Conservation (phyloP, 2,113 vertebrate species). For the Colius striatus region DNA sequence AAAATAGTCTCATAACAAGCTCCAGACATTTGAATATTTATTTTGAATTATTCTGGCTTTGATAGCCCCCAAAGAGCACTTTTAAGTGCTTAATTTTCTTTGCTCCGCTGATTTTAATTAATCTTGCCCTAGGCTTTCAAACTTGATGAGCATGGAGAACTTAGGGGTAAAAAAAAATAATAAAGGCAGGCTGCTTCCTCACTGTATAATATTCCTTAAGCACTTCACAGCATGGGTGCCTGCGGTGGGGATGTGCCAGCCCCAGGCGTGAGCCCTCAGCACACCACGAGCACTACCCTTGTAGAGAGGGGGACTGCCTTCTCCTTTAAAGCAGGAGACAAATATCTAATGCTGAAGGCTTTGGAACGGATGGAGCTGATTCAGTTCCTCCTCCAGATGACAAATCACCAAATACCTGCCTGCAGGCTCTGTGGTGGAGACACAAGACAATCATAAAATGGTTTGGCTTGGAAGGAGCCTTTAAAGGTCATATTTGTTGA, state of each 20-base stretch:
- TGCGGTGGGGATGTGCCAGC: not conserved
- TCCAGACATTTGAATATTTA: conserved; percentile 64
- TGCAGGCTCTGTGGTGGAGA: not conserved
- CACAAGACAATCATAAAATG: not conserved
- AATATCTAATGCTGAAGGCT: not conserved
- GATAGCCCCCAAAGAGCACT: conserved; percentile 62
- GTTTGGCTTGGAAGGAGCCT: not conserved
- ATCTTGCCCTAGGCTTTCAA: conserved; percentile 65
- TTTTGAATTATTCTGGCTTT: conserved; percentile 61
- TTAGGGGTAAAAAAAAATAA: not conserved
- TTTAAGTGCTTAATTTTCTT: conserved; percentile 69
- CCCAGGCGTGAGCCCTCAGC: rapidly evolving
- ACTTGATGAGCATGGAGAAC: conserved; percentile 42
- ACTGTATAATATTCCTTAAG: not conserved
- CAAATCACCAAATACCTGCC: rapidly evolving
- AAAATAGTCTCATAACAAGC: conserved; percentile 49
- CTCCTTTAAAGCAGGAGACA: not conserved
- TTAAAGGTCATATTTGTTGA: not conserved
- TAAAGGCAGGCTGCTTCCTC: not conserved
- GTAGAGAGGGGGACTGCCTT: not conserved
- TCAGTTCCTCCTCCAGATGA: not conserved
- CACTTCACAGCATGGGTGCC: not conserved
- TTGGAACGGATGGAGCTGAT: not conserved
- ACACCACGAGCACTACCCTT: not conserved
- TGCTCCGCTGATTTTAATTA: conserved; percentile 76